These are phyloP conservation scores for Sebastes matsubarae DNA, from an alignment of 2,797 vertebrate species.

Conservation along the genomic window DNA sequence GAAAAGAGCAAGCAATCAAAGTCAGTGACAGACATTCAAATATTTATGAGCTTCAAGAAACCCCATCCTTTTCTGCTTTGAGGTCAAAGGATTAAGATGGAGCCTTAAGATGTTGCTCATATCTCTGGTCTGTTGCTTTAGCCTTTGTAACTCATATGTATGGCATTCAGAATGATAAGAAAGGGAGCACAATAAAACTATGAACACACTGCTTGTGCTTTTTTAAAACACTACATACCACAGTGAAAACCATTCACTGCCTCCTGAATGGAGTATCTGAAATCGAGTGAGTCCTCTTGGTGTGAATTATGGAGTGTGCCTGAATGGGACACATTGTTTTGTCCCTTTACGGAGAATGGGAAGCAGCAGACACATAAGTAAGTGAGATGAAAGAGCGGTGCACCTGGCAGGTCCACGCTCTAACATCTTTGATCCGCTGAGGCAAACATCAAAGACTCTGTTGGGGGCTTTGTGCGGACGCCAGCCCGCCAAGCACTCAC, in stretches of 20 bases:
- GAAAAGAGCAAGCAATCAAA: slow-evolving; percentile 27
- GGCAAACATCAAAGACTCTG: slow-evolving; percentile 75
- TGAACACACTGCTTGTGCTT: background rate
- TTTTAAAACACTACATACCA: background rate
- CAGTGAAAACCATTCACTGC: slow-evolving; percentile 9
- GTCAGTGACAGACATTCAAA: slow-evolving; percentile 23
- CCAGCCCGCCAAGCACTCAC: slow-evolving; percentile 53
- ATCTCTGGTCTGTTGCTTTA: background rate
- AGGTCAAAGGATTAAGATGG: slow-evolving; percentile 42
- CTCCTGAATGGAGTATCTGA: slow-evolving; percentile 17
- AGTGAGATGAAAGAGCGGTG: slow-evolving; percentile 71
- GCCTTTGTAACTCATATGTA: background rate
- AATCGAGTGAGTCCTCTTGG: slow-evolving; percentile 24
- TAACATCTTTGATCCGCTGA: slow-evolving; percentile 76
- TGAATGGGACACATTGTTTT: slow-evolving; percentile 60
- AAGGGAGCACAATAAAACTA: slow-evolving; percentile 4
- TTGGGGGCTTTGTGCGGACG: slow-evolving; percentile 64
- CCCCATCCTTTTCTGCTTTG: background rate
- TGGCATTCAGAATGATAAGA: slow-evolving; percentile 12
- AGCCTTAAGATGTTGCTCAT: background rate
- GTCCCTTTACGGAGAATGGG: slow-evolving; percentile 42
- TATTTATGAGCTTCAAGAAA: slow-evolving; percentile 50
- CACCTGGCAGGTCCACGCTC: slow-evolving; percentile 69
- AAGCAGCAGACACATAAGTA: slow-evolving; percentile 62
- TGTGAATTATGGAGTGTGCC: slow-evolving; percentile 39